Evolutionary conservation across 2,888 invertebrate species (phyloP), one percentile per base, ranked within the genome.

Genomic region (Phytoseiulus persimilis): DNA sequence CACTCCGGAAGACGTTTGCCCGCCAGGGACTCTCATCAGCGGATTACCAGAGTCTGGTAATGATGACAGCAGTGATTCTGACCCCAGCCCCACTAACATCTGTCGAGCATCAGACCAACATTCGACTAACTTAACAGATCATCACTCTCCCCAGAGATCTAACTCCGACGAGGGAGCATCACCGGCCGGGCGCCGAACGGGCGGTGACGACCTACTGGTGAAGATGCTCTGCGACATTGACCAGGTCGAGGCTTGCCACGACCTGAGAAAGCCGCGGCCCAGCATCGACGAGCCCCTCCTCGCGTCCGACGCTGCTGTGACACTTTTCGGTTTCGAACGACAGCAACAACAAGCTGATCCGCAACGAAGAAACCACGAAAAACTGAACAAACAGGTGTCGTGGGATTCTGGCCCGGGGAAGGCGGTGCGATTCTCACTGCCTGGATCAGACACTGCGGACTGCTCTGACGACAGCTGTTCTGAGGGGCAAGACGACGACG

Each of bases 1-100:
- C 87, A 87, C 32, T 11, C 87, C 87, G 0, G 87, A 87, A 87
- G 87, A 87, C 87, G 87, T 87, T 9, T 87, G 87, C 33, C 87
- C 87, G 11, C 87, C 87, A 9, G 87, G 33, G 28, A 87, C 87
- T 28, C 32, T 87, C 33, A 87, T 87, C 33, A 45, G 39, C 39
- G 87, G 45, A 33, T 33, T 87, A 45, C 65, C 65, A 65, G 45
- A 33, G 32, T 87, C 87, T 87, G 87, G 32, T 87, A 87, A 87
- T 87, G 23, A 87, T 33, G 32, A 32, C 33, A 87, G 39, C 32
- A 87, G 87, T 45, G 45, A 65, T 65, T 65, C 65, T 65, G 65
- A 65, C 18, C 65, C 65, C 65, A 65, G 65, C 65, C 65, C 65
- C 65, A 65, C 65, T 65, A 65, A 65, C 65, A 46, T 14, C 6